Percentiles rank a stretch among this genome's conserved stretches.
Conservation (phyloP, 2,888 invertebrate species). For the Copidosoma aretas region DNA sequence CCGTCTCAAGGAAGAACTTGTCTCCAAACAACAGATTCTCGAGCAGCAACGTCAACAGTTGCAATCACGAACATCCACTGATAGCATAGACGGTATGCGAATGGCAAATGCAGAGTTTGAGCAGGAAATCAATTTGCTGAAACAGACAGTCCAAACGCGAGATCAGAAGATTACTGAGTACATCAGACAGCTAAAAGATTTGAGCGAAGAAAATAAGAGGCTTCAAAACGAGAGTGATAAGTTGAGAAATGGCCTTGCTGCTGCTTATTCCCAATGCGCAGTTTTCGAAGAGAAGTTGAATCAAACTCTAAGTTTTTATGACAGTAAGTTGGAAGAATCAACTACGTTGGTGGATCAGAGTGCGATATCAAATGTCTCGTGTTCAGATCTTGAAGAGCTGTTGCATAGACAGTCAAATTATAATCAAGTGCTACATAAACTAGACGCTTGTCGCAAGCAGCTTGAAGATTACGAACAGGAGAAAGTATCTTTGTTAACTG, state of each 20-base stretch:
- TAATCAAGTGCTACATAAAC: slow-evolving; percentile 48
- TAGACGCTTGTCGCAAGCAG: slow-evolving; percentile 41
- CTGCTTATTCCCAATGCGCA: slow-evolving; percentile 58
- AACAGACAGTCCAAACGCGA: slow-evolving; percentile 43
- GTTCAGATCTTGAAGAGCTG: slow-evolving; percentile 41
- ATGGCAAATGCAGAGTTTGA: slow-evolving; percentile 43
- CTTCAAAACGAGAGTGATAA: slow-evolving; percentile 52
- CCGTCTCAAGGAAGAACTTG: slow-evolving; percentile 50
- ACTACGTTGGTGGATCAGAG: slow-evolving; percentile 8
- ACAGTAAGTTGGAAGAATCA: slow-evolving; percentile 46
- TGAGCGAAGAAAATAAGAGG: slow-evolving; percentile 46
- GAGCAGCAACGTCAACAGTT: slow-evolving; percentile 21
- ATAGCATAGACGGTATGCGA: slow-evolving; percentile 24
- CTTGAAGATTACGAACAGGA: slow-evolving; percentile 43
- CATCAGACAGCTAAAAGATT: slow-evolving; percentile 44
- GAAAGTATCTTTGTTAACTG: slow-evolving; percentile 29
- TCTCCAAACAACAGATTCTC: background rate
- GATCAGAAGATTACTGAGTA: slow-evolving; percentile 47
- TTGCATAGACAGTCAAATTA: slow-evolving; percentile 45
- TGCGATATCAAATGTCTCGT: slow-evolving; percentile 22
- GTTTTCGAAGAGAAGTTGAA: slow-evolving; percentile 54
- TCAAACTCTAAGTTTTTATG: slow-evolving; percentile 48
- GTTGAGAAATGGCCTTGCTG: slow-evolving; percentile 52
- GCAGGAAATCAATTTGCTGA: slow-evolving; percentile 47
- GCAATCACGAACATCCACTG: slow-evolving; percentile 1